Evolutionary conservation across 2,888 invertebrate genomes (phyloP).

Genomic region (Lacanobia oleracea): DNA sequence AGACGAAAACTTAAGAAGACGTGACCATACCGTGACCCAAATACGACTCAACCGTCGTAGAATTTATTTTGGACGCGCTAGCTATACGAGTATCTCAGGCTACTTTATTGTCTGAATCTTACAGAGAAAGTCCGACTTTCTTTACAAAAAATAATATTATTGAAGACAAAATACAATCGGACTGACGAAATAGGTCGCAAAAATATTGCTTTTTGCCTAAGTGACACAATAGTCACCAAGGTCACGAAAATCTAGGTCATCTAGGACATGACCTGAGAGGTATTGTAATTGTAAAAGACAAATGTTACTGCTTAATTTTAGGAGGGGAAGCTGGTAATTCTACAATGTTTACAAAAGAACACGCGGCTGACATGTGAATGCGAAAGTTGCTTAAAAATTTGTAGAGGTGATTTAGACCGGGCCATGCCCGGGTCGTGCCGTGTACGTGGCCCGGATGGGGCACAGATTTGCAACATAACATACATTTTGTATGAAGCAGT

Average conservation of each 20-base stretch:
- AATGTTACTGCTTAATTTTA: not conserved
- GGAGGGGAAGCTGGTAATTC: not conserved
- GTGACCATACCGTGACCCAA: slow-evolving; percentile 28
- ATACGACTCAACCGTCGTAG: slow-evolving; percentile 30
- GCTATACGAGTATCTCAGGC: slow-evolving; percentile 2
- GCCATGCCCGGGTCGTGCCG: too few relatives aligned
- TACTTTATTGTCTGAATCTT: slow-evolving; percentile 20
- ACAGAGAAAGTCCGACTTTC: not conserved
- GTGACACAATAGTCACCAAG: not conserved
- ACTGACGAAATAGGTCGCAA: not conserved
- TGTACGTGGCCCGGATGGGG: too few relatives aligned
- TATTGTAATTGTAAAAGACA: not conserved
- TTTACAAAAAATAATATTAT: not conserved
- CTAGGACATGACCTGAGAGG: not conserved
- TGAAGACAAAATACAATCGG: not conserved
- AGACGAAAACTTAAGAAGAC: not conserved
- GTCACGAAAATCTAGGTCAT: slow-evolving; percentile 25
- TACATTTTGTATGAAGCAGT: too few relatives aligned
- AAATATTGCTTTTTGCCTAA: not conserved
- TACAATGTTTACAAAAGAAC: too few relatives aligned
- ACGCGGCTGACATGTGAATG: too few relatives aligned
- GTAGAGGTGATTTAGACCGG: too few relatives aligned
- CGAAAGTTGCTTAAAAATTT: too few relatives aligned
- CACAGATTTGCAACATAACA: too few relatives aligned
- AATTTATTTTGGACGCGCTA: slow-evolving; percentile 15